phyloP scores from a whole-genome alignment of 2,888 invertebrate species.

The Epinotia nisella region DNA sequence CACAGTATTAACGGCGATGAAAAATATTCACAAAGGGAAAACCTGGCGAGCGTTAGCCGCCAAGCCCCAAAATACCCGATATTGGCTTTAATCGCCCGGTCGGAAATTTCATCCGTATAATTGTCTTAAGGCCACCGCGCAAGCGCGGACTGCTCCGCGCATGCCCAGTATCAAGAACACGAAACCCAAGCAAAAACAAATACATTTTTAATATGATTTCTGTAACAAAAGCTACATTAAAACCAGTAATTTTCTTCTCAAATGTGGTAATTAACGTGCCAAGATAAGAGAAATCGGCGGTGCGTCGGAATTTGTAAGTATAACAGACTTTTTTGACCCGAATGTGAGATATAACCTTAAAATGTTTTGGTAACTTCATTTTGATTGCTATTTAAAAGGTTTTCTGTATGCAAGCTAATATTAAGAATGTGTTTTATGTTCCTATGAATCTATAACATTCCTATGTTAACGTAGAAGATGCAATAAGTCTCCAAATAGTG shows the following conservation, averaged over 20 bases:
- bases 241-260: constrained; percentile 38
- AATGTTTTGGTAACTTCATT: constrained; percentile 37
- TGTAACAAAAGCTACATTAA: constrained; percentile 46
- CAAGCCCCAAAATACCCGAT: constrained; percentile 69
- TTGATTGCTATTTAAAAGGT: constrained; percentile 1
- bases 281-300: constrained; percentile 8
- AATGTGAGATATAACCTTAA: constrained; percentile 49
- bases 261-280: constrained; percentile 16
- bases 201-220: constrained; percentile 53
- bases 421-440: not conserved
- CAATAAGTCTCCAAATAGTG: not conserved
- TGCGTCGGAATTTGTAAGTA: constrained; percentile 27
- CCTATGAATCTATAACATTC: not conserved
- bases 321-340: constrained; percentile 2
- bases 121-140: constrained; percentile 65
- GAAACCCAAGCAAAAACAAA: constrained; percentile 63
- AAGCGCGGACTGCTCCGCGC: constrained; percentile 67
- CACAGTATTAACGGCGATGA: constrained; percentile 5
- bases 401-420: not conserved
- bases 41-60: constrained; percentile 55
- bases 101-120: constrained; percentile 77
- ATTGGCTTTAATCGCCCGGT: constrained; percentile 54
- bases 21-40: constrained; percentile 7
- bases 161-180: constrained; percentile 60
- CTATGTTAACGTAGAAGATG: not conserved